Conservation (phyloP, 1,140 invertebrate species). For the Matsumurasca onukii region DNA sequence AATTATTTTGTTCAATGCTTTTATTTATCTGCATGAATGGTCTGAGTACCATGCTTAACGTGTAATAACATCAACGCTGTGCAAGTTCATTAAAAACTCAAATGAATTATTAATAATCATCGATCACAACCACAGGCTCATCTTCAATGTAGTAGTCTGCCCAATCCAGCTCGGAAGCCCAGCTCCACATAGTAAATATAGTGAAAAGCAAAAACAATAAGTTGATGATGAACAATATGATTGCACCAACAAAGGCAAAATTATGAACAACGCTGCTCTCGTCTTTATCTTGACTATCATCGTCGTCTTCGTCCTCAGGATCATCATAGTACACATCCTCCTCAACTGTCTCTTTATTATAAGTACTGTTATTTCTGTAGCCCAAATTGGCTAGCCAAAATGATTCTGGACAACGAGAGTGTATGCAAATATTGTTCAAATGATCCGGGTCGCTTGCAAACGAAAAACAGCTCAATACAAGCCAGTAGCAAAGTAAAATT, state of each 20-base stretch:
- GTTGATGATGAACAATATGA: conserved; percentile 12
- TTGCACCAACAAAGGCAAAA: not conserved
- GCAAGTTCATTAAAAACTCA: too few species aligned
- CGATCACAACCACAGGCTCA: too few species aligned
- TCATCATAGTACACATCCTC: not conserved
- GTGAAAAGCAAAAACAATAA: not conserved
- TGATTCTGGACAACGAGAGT: not conserved
- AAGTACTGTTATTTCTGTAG: conserved; percentile 11
- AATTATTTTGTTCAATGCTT: too few species aligned
- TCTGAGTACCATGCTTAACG: too few species aligned
- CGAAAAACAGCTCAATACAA: conserved; percentile 7
- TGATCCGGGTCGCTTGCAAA: not conserved
- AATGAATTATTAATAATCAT: too few species aligned
- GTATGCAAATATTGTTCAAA: not conserved
- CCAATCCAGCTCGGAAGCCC: not conserved
- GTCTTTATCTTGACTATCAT: too few species aligned
- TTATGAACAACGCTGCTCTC: too few species aligned
- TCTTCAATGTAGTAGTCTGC: conserved; percentile 14
- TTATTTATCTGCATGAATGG: too few species aligned
- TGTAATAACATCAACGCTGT: too few species aligned
- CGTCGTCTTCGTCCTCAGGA: not conserved
- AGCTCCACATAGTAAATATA: not conserved
- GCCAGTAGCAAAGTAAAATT: conserved; percentile 9
- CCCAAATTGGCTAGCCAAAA: conserved; percentile 9
- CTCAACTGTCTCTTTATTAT: not conserved